Evolutionary conservation across 2,113 vertebrate species (phyloP), one percentile per base, ranked within the genome.

Genomic region (Patagioenas fasciata): DNA sequence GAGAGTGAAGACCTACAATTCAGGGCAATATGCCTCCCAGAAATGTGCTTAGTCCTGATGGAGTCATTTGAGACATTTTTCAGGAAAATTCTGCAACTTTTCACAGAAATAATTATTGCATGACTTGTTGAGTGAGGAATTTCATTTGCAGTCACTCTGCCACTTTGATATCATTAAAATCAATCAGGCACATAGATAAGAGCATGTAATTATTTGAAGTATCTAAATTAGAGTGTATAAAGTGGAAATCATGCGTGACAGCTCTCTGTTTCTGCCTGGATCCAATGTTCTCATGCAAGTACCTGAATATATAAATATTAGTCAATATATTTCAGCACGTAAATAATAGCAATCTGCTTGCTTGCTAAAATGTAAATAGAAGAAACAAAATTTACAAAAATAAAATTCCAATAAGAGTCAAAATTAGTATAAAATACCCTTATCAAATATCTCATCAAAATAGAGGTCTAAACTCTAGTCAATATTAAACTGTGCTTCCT

Each of bases 131-230:
- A 94, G 24, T 36, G 38, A 54, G 40, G 10, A 84, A 83, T 67
- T 88, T 67, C 2, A 74, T 88, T 91, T 85, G n/a, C 29, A 64
- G 47, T 32, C 79, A 64, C 34, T 73, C 51, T 64, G 19, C n/a
- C 50, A 66, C 51, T 91, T 94, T 88, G 36, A 32, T 78, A 36
- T 34, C 13, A 84, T 92, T 90, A 89, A 84, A 92, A 91, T 75
- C 38, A 71, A 84, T 67, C 58, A 80, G 19, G 16, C 6, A 80
- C 8, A 51, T 29, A 54, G 34, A 64, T 81, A 83, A 86, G 6
- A 75, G 56, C 64, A 77, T 40, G 16, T 48, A 66, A 92, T 74
- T 86, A 88, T 67, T 74, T 71, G 48, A 86, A 15, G 16, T 57
- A 65, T 80, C 38, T 81, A 86, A 78, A 86, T 72, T 67, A 79